phyloP scores from a whole-genome alignment of 2,888 invertebrate genomes.

The Noctua pronuba region DNA sequence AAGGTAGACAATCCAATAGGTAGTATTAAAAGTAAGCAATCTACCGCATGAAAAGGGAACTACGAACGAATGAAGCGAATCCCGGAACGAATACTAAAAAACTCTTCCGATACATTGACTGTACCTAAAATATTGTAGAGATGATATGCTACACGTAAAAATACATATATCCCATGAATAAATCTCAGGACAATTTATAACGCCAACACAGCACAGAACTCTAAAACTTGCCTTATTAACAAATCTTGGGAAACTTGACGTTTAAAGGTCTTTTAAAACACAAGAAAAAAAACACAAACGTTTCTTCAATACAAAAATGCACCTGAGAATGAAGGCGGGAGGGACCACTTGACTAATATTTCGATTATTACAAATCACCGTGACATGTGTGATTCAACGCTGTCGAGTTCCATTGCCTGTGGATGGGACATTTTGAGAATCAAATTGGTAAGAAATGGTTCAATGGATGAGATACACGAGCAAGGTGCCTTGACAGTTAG shows the following conservation, averaged over 20 bases:
- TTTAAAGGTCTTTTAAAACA: conserved; percentile 85
- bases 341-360: conserved; percentile 89
- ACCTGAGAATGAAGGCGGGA: conserved; percentile 90
- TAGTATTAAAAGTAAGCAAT: background rate
- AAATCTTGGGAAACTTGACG: conserved; percentile 87
- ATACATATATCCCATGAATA: conserved; percentile 10
- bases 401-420: conserved; percentile 68
- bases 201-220: conserved; percentile 43
- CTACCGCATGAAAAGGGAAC: background rate
- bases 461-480: conserved; percentile 68
- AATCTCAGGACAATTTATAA: conserved; percentile 42
- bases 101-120: background rate
- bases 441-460: conserved; percentile 42
- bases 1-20: background rate
- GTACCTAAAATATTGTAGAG: background rate
- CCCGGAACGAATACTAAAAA: background rate
- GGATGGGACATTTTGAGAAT: background rate
- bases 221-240: conserved; percentile 83
- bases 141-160: background rate
- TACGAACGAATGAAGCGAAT: background rate
- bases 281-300: conserved; percentile 87
- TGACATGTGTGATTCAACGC: conserved; percentile 62
- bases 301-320: conserved; percentile 89
- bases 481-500: conserved; percentile 42
- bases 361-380: conserved; percentile 86